Evolutionary conservation across 2,888 invertebrate species (phyloP), one percentile per base, ranked within the genome.

Genomic region (Scaptomyza parva): DNA sequence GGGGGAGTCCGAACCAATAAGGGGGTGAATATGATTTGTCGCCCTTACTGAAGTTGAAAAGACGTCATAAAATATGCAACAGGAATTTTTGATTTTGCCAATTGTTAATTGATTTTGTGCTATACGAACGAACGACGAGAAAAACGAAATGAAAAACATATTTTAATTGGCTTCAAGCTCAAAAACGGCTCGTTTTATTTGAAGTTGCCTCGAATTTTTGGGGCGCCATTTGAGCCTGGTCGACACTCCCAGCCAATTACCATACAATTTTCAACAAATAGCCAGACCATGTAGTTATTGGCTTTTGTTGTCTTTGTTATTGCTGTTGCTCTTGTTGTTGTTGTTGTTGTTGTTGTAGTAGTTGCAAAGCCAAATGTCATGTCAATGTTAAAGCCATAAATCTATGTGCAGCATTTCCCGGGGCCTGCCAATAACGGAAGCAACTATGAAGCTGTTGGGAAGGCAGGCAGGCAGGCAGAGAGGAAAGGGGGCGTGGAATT

Each of bases 341-440:
- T 37, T 59, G 40, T 37, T 51, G 53, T 37, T 47, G 50, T 45
- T 28, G 54, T 28, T 41, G 43, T 53, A 57, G 53, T 52, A 47
- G 48, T 30, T 37, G 61, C 53, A 64, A 50, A 66, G 70, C 63
- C 78, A 76, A 76, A 76, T 76, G 78, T 69, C 78, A 78, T 78
- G 78, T 78, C 78, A 79, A 71, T 74, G 71, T 71, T 70, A 69
- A 74, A 66, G 70, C 78, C 78, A 79, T 79, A 78, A 78, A 79
- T 79, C 78, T 74, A 79, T 73, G 64, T 70, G 69, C 68, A 66
- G 74, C 74, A 77, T 77, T 77, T 77, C 70, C 70, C 44, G 40
- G 37, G 41, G 39, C 73, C 73, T 73, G 70, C 77, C 77, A 74
- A 77, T 70, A 68, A 68, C 55, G 51, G 41, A 52, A 54, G 48